phyloP scores from a whole-genome alignment of 1,140 invertebrate species.

The Mesaphorura yosii region DNA sequence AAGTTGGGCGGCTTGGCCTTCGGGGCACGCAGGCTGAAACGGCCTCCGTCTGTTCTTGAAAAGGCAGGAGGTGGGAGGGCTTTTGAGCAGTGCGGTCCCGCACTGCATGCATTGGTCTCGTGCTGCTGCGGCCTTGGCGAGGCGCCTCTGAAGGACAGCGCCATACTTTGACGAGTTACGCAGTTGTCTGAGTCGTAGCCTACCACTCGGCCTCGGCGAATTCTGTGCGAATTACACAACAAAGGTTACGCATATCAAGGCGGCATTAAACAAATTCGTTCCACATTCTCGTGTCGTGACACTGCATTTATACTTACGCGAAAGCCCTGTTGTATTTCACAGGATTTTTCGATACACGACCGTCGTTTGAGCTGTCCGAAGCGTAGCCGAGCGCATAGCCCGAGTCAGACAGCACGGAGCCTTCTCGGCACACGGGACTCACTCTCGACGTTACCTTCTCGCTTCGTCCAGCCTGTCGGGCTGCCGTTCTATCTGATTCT shows the following conservation, averaged over 20 bases:
- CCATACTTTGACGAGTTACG: conserved; percentile 15
- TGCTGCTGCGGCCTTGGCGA: conserved; percentile 24
- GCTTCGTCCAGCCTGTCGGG: conserved; percentile 26
- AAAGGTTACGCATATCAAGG: too few relatives aligned
- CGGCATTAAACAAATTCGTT: too few relatives aligned
- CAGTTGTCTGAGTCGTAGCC: conserved; percentile 19
- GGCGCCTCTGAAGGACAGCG: conserved; percentile 13
- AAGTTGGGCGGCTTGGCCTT: too few relatives aligned
- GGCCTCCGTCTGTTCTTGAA: conserved; percentile 49
- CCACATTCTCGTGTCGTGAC: too few relatives aligned
- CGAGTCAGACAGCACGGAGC: conserved; percentile 19
- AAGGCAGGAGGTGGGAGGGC: conserved; percentile 35
- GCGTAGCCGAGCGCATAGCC: conserved; percentile 24
- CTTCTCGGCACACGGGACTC: conserved; percentile 17
- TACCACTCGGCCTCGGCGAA: conserved; percentile 13
- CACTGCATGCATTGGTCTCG: conserved; percentile 15
- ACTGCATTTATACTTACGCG: conserved; percentile 34
- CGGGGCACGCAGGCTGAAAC: conserved; percentile 57
- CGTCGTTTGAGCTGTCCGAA: conserved; percentile 35
- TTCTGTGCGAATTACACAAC: conserved; percentile 12
- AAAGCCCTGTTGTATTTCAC: conserved; percentile 40
- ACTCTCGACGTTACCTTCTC: conserved; percentile 19
- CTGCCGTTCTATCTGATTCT: conserved; percentile 23
- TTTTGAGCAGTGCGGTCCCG: not conserved
- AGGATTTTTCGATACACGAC: conserved; percentile 9